A percentile compares a stretch with the other conserved stretches of the same genome.
Evolutionary conservation across 2,888 invertebrate species (phyloP).

Genomic region (Drosophila tripunctata): DNA sequence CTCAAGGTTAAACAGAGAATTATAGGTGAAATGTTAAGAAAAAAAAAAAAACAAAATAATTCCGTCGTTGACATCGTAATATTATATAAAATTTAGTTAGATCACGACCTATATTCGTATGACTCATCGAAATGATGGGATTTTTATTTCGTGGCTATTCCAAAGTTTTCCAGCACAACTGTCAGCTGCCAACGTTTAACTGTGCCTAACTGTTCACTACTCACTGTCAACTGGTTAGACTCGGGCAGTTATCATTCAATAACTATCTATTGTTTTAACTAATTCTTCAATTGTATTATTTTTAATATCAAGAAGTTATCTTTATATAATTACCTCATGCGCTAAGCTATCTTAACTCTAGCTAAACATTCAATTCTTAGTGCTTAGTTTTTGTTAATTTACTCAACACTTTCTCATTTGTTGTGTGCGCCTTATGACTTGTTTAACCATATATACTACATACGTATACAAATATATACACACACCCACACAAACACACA

Average conservation of each 20-base stretch:
- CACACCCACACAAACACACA: slow-evolving; percentile 10
- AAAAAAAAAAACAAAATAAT: too few species aligned
- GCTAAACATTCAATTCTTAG: slow-evolving; percentile 44
- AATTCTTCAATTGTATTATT: slow-evolving; percentile 7
- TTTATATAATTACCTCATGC: slow-evolving; percentile 19
- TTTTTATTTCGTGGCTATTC: neutral
- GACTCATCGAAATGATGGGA: slow-evolving; percentile 21
- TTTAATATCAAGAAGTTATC: neutral
- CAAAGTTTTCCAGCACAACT: neutral
- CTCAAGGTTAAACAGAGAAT: slow-evolving; percentile 26
- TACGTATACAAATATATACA: slow-evolving; percentile 11
- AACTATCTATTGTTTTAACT: slow-evolving; percentile 2
- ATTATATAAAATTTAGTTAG: slow-evolving; percentile 1
- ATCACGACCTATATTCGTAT: slow-evolving; percentile 18
- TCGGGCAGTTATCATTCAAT: neutral
- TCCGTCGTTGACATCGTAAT: slow-evolving; percentile 7
- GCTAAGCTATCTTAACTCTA: slow-evolving; percentile 38
- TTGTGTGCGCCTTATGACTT: slow-evolving; percentile 64
- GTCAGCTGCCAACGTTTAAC: neutral
- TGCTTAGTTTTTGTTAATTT: slow-evolving; percentile 46
- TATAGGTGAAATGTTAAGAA: slow-evolving; percentile 1
- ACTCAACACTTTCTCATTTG: slow-evolving; percentile 55
- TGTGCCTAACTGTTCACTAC: neutral
- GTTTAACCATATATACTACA: slow-evolving; percentile 31
- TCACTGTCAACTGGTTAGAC: slow-evolving; percentile 18